Evolutionary conservation across 2,113 vertebrate species (phyloP).

Genomic region (Carettochelys insculpta): DNA sequence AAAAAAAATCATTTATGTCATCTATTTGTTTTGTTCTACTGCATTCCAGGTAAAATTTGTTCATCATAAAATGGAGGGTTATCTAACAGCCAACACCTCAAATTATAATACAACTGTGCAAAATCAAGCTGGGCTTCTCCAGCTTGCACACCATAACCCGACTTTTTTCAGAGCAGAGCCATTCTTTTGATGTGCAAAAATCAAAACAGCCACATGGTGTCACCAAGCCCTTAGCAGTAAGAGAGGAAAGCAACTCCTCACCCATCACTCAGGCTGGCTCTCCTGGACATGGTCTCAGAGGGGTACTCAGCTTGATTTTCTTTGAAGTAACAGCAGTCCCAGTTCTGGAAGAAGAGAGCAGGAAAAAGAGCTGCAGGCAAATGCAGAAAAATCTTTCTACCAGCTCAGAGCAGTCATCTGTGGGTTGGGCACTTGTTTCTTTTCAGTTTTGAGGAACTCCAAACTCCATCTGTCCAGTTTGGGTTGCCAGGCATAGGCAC

Average conservation of each 20-base stretch:
- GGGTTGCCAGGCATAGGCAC: no score
- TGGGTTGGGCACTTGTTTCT: accelerated
- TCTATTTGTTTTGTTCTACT: accelerated
- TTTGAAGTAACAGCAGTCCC: accelerated
- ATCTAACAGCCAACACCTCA: accelerated
- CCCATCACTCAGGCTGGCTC: accelerated
- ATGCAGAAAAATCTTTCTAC: accelerated
- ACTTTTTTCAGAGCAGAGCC: background rate
- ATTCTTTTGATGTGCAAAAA: background rate
- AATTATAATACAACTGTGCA: accelerated
- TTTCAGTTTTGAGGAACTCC: background rate
- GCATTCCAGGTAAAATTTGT: background rate
- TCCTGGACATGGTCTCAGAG: accelerated
- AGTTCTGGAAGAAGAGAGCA: accelerated
- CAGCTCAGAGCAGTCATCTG: accelerated
- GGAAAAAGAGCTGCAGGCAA: accelerated
- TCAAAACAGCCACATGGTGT: background rate
- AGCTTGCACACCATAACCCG: no score
- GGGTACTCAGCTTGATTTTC: accelerated
- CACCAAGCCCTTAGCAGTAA: slow-evolving; percentile 5
- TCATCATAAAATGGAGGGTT: accelerated
- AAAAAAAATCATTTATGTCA: background rate
- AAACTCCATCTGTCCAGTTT: background rate
- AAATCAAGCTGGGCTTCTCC: accelerated
- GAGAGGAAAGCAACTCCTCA: accelerated